Evolutionary conservation across 2,113 vertebrate genomes (phyloP), one percentile per base, ranked within the genome.

Genomic region (Carettochelys insculpta): DNA sequence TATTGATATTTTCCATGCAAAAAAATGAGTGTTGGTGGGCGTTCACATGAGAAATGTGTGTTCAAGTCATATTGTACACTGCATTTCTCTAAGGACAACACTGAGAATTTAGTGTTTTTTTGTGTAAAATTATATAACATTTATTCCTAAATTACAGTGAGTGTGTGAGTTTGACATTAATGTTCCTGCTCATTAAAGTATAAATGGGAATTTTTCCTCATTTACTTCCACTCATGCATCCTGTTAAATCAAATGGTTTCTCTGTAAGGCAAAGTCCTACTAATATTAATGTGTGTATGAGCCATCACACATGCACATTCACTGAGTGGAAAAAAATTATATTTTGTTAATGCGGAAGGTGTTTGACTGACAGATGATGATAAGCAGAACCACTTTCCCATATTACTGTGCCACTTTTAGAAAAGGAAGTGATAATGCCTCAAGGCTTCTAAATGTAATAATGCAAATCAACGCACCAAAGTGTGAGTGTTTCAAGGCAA

Each of bases 371-470:
- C 94, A 95, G 95, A 90, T 96, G 95, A 96, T 97, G 95, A 97
- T 97, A 96, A 97, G 95, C 96, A 97, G 97, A 97, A 97, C 95
- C 87, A 94, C 91, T 97, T 96, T 95, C 94, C 95, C 96, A 97
- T 97, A 98, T 98, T 98, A 97, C 93, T 95, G 77, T 96, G 94
- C 97, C 92, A 93, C 96, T 98, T 95, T 92, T 94, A 93, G 94
- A 97, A 97, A 93, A 97, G 97, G 96, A 98, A 97, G 96, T 96
- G 97, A 96, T 97, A 96, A 97, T 96, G 96, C 97, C 97, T 91
- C 61, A 89, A 96, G 97, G 97, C 97, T 96, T 97, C 78, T 92
- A 97, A 97, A 97, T 94, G 94, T 95, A 96, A 97, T 96, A 92
- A 97, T 97, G 95, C 97, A 97, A 95, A 97, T 96, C 92, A 95